phyloP scores from a whole-genome alignment of 2,888 invertebrate species.

The Lysandra coridon region DNA sequence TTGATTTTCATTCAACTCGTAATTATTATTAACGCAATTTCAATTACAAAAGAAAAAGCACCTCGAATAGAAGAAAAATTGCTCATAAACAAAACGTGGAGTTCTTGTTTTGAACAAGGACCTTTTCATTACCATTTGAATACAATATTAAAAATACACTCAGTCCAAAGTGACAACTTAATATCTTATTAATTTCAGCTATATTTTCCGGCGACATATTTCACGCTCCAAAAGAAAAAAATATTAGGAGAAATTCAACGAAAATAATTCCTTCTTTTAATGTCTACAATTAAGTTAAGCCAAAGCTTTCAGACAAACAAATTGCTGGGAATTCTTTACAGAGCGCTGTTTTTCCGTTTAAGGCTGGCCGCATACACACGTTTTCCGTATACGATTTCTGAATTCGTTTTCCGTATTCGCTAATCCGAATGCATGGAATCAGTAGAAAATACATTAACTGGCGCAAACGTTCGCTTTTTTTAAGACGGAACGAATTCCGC shows the following conservation, averaged over 20 bases:
- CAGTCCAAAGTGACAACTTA: not conserved
- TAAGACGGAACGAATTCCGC: no score
- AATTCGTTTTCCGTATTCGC: no score
- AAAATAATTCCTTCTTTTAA: constrained; percentile 33
- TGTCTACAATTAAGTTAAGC: constrained; percentile 42
- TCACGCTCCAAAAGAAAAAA: constrained; percentile 11
- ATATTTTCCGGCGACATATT: constrained; percentile 9
- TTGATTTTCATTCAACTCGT: not conserved
- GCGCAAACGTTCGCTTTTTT: no score
- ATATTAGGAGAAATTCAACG: constrained; percentile 22
- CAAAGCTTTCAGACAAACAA: constrained; percentile 33
- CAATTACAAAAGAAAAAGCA: not conserved
- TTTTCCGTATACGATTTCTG: no score
- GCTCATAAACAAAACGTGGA: not conserved
- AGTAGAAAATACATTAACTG: no score
- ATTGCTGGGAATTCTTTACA: constrained; percentile 31
- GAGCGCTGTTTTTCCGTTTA: constrained; percentile 20
- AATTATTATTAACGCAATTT: not conserved
- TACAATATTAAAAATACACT: constrained; percentile 18
- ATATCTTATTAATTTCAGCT: constrained; percentile 8
- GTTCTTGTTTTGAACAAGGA: not conserved
- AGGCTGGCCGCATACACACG: no score
- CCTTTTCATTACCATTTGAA: constrained; percentile 16
- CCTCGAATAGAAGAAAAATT: not conserved
- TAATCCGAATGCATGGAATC: no score